Evolutionary conservation across 2,797 vertebrate species (phyloP), one percentile per base, ranked within the genome.

Genomic region (Gambelia wislizenii): DNA sequence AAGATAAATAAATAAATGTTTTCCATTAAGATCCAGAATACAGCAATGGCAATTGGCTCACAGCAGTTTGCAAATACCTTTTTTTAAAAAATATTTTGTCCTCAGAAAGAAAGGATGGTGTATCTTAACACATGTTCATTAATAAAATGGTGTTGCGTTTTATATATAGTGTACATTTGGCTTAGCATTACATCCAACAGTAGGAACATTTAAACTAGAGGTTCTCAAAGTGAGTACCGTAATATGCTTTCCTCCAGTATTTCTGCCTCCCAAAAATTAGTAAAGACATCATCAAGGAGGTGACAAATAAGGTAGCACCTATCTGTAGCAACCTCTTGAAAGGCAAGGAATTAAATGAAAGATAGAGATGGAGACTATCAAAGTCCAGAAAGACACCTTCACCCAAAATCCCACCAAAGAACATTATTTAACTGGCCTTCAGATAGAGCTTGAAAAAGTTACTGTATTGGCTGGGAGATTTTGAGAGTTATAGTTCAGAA

Each of bases 121-220:
- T 22, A 6, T 76, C 2, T 87, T 92, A 83, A 61, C 2, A 0
- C 10, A 25, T 56, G 91, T 91, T 81, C 59, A 25, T 77, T 9
- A 0, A 16, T 0, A 0, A 8, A 42, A 86, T 2, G 0, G 78
- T 52, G 33, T 83, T 87, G 22, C 30, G 78, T 79, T 61, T 91
- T 83, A 54, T 89, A 83, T 54, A 86, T 91, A 0, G 0, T 74
- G 59, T 83, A 59, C 44, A 67, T 72, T 47, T 89, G 83, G 61
- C 10, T 61, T 91, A 93, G 83, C 64, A 86, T 70, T 93, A 85
- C 59, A 78, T 90, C 91, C 94, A 12, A 0, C 95, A 76, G 95
- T 95, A 70, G 91, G 94, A 95, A 96, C 90, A 83, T 95, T 95
- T 75, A 81, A 8, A 44, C 44, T 84, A 86, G 56, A 52, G 78